Evolutionary conservation across 2,113 vertebrate species (phyloP), one percentile per base, ranked within the genome.

Genomic region (Meriones unguiculatus): DNA sequence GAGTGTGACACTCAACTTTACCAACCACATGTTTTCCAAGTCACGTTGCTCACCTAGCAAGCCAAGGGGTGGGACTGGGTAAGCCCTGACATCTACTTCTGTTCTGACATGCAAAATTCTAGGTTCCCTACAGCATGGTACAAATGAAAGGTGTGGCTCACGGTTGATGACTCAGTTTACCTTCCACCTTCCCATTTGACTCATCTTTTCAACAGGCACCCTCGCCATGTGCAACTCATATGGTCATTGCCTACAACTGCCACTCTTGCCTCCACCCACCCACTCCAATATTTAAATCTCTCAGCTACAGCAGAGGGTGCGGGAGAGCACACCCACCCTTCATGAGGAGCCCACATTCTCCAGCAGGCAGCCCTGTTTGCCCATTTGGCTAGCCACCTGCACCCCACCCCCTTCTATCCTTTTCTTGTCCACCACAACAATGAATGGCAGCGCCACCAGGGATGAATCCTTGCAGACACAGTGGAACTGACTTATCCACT

Each of bases 261-360:
- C 69, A 41, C 57, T 14, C 84, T 78, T 38, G n/a, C 52, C 41
- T n/a, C 41, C 41, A 65, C 46, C 9, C 3, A 35, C 77, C 54
- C 81, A 9, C 17, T 4, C 18, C 24, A 46, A 59, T 15, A 91
- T 76, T n/a, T 1, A 32, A 76, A 93, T 64, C 13, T 24, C 73
- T 80, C 28, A 38, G 28, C 54, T 85, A 62, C 89, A 86, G 96
- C 84, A 97, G 97, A 93, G 90, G 93, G 93, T 9, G 0, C 72
- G 85, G 92, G 92, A 95, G 38, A 92, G 90, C 62, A 93, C 75
- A 85, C 11, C n/a, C 81, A 38, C 67, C 86, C 57, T 75, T 69
- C 25, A 30, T 15, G 46, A 3, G 64, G 3, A 96, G 75, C 46
- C 84, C 30, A 24, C 4, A 1, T 76, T 92, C 59, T 72, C 93